phyloP scores from a whole-genome alignment of 2,888 invertebrate genomes.

The Parnassius mnemosyne region DNA sequence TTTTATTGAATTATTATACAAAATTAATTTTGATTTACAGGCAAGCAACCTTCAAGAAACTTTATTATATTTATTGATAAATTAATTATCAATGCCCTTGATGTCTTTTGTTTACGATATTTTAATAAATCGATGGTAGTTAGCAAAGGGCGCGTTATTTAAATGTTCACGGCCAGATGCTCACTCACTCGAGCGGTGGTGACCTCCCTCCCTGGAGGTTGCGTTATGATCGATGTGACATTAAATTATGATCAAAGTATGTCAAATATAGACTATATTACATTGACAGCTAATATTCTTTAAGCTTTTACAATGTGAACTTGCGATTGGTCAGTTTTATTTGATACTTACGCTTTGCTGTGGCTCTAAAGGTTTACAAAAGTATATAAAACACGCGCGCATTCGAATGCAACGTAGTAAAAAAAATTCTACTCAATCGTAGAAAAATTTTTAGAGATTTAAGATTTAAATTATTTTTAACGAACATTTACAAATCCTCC shows the following conservation, averaged over 20 bases:
- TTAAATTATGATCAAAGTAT: constrained; percentile 30
- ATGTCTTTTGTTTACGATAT: constrained; percentile 10
- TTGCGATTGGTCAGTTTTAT: too few species aligned
- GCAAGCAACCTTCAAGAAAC: neutral
- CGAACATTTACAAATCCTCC: too few species aligned
- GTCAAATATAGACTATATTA: constrained; percentile 12
- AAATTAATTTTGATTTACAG: too few species aligned
- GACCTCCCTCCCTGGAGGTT: constrained; percentile 35
- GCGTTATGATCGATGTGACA: constrained; percentile 37
- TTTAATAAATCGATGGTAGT: constrained; percentile 41
- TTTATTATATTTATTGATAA: neutral
- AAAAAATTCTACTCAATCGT: too few species aligned
- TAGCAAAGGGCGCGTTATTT: constrained; percentile 47
- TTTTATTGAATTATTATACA: neutral
- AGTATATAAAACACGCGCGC: too few species aligned
- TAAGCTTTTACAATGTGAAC: too few species aligned
- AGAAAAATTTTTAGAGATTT: too few species aligned
- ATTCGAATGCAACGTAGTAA: too few species aligned
- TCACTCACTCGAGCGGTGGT: constrained; percentile 45
- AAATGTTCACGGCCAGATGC: constrained; percentile 39
- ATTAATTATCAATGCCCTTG: constrained; percentile 5
- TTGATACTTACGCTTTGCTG: too few species aligned
- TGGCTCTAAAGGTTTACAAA: too few species aligned
- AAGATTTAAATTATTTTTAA: too few species aligned
- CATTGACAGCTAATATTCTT: neutral